Evolutionary conservation across 2,113 vertebrate genomes (phyloP), one percentile per base, ranked within the genome.

Genomic region (Sprattus sprattus): DNA sequence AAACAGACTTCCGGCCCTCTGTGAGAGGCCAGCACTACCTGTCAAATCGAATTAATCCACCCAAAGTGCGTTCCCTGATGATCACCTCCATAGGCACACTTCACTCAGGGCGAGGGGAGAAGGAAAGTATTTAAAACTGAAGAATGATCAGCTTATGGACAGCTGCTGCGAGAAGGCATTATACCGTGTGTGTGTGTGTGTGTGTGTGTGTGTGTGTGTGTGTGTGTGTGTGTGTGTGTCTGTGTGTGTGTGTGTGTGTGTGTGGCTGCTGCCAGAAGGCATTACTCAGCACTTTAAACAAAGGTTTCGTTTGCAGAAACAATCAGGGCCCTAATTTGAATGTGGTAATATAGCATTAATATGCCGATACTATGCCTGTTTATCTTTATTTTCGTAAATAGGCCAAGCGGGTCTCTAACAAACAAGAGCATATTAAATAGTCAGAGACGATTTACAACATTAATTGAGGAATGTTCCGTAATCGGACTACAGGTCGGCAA

Each of bases 11-110:
- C 86, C 82, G 81, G 82, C 9, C 9, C 60, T 89, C 86, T 45
- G 57, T 10, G 81, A 46, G 84, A 89, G 88, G 87, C 85, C 82
- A 54, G 86, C 83, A 50, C 28, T 88, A 86, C 87, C 89, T 88
- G 88, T 90, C 87, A 89, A 91, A 91, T 89, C 75, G 45, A 90
- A 92, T 92, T 89, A 28, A 89, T 52, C 60, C 64, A 84, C 67
- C 82, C 25, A 83, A 44, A 60, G 85, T 54, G 81, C 82, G 85
- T 47, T 84, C 83, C 50, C 47, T 5, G 47, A 45, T 54, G 52
- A 54, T 54, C 52, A 15, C 2, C 52, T 54, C 52, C 52, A 54
- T 15, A 18, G 52, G 52, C 16, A 5, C 52, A 20, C 54, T 22
- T 60, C 54, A 60, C 54, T 57, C 2, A 57, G 52, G 18, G 52